Evolutionary conservation across 2,888 invertebrate species (phyloP).

Genomic region (Chloroclystis v-ata): DNA sequence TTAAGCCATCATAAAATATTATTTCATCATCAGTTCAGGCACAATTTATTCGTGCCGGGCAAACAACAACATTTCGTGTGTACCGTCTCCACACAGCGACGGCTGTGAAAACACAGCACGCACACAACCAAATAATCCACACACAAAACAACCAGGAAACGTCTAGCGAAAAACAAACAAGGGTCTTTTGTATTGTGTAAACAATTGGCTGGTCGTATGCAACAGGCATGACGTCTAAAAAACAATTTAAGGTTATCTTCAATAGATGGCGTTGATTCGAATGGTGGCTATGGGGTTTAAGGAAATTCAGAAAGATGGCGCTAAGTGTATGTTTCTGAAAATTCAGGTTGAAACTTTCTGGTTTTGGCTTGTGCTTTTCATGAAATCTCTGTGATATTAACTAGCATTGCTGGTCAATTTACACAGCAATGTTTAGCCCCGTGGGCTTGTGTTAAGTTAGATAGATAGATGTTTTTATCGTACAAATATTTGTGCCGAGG

Average conservation of each 20-base stretch:
- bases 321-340: not conserved
- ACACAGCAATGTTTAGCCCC: too few species aligned
- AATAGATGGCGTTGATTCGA: constrained; percentile 50
- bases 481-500: too few species aligned
- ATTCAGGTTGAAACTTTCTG: not conserved
- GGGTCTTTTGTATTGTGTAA: constrained; percentile 78
- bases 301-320: constrained; percentile 28
- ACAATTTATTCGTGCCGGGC: constrained; percentile 65
- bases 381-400: too few species aligned
- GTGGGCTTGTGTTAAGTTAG: too few species aligned
- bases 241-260: constrained; percentile 55
- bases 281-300: constrained; percentile 22
- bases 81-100: constrained; percentile 60
- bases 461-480: too few species aligned
- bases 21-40: constrained; percentile 39
- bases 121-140: constrained; percentile 46
- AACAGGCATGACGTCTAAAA: constrained; percentile 73
- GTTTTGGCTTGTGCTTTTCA: not conserved
- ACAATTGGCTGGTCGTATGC: constrained; percentile 73
- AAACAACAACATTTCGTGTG: constrained; percentile 72
- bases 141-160: constrained; percentile 79
- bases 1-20: constrained; percentile 24
- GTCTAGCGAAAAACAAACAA: constrained; percentile 79
- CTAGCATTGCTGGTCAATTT: too few species aligned
- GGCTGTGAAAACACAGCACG: constrained; percentile 69